Conservation (phyloP, 92 coral and sea anemone genomes). For the Palythoa heliodiscus region DNA sequence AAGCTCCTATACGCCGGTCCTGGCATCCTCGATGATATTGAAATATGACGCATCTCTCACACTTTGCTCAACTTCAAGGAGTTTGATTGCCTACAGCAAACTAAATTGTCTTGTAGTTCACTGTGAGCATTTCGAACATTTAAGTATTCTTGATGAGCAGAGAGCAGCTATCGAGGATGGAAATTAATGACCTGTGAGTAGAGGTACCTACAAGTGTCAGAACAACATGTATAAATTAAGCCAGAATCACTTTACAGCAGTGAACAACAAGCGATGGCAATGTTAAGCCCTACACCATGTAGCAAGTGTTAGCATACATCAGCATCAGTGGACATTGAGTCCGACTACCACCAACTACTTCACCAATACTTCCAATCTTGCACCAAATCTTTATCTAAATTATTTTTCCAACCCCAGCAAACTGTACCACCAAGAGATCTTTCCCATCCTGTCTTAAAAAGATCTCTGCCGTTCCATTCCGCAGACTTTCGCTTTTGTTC, state of each 20-base stretch:
- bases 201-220: constrained; percentile 21
- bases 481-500: too few species aligned
- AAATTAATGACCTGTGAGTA: constrained; percentile 19
- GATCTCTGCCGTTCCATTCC: too few species aligned
- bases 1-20: neutral
- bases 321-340: neutral
- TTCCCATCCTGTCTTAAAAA: constrained; percentile 5
- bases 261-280: constrained; percentile 4
- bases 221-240: neutral
- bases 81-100: too few species aligned
- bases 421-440: neutral
- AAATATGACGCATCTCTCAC: too few species aligned
- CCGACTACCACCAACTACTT: constrained; percentile 9
- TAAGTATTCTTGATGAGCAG: constrained; percentile 21
- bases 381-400: neutral
- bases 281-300: neutral
- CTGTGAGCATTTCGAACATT: constrained; percentile 22
- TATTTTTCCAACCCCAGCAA: constrained; percentile 1
- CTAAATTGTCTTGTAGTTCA: neutral
- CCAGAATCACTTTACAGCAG: neutral
- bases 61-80: too few species aligned
- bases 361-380: neutral
- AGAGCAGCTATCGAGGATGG: constrained; percentile 6
- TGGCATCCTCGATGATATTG: neutral
- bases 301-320: neutral